Percentiles rank a stretch among this genome's conserved stretches.
phyloP scores from a whole-genome alignment of 2,797 vertebrate species.

The Helostoma temminkii region DNA sequence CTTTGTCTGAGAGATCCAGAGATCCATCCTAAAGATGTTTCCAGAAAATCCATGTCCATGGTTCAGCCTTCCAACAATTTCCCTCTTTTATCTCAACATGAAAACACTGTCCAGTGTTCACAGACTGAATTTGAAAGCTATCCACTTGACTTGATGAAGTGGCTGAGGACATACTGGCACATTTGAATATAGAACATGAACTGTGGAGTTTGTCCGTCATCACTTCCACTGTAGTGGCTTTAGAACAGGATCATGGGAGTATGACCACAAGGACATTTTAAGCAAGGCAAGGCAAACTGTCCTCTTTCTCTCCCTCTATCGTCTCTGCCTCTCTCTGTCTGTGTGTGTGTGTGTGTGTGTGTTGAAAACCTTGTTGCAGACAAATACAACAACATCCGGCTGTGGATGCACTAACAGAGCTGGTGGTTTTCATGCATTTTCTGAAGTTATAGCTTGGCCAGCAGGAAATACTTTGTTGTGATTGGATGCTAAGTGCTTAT shows the following conservation, averaged over 20 bases:
- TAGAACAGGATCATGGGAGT: too few relatives aligned
- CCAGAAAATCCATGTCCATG: background rate
- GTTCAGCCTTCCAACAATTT: background rate
- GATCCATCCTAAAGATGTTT: background rate
- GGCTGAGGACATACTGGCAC: too few relatives aligned
- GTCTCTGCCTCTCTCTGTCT: too few relatives aligned
- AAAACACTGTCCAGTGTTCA: too few relatives aligned
- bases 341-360: constrained; percentile 22
- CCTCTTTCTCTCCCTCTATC: too few relatives aligned
- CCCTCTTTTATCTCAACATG: background rate
- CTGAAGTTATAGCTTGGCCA: constrained; percentile 15
- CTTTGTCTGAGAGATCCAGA: too few relatives aligned
- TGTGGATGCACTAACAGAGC: constrained; percentile 30
- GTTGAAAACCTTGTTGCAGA: constrained; percentile 30
- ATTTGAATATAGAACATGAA: too few relatives aligned
- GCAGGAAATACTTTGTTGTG: constrained; percentile 28
- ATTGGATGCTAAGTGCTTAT: constrained; percentile 10
- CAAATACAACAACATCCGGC: constrained; percentile 34
- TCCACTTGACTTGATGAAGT: too few relatives aligned
- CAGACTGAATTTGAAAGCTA: too few relatives aligned
- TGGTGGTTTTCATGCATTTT: constrained; percentile 32
- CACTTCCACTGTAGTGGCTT: too few relatives aligned
- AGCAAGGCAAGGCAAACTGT: too few relatives aligned
- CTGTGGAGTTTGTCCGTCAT: background rate
- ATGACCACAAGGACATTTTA: too few relatives aligned